These are phyloP conservation scores for Anguilla anguilla DNA, from an alignment of 2,797 vertebrate species.

Conservation along the genomic window DNA sequence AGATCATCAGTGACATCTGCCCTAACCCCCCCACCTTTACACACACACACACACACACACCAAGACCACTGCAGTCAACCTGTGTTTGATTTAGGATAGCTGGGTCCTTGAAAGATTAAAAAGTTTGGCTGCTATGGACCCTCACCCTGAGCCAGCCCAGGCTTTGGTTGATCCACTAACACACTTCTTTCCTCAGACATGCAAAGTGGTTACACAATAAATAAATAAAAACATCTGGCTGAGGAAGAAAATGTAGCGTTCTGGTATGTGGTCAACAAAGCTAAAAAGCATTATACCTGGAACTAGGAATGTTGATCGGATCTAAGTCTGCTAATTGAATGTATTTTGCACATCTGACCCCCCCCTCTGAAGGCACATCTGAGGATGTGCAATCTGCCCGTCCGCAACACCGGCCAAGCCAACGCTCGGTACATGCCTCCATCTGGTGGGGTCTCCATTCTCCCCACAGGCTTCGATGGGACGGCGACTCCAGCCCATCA, in stretches of 20 bases:
- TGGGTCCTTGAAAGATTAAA: no score
- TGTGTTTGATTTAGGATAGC: no score
- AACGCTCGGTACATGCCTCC: slow-evolving; percentile 98
- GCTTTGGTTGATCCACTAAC: no score
- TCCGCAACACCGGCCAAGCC: slow-evolving; percentile 84
- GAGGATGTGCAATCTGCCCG: slow-evolving; percentile 90
- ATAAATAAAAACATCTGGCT: neutral
- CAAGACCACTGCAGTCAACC: no score
- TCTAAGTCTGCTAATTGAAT: neutral
- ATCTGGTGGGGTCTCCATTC: slow-evolving; percentile 80
- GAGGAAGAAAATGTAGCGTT: neutral
- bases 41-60: no score
- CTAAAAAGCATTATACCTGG: neutral
- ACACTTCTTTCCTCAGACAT: neutral
- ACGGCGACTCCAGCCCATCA: slow-evolving; percentile 66
- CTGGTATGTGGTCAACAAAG: neutral
- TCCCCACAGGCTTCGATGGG: slow-evolving; percentile 69
- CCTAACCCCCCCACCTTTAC: no score
- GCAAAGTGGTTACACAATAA: neutral
- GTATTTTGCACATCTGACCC: neutral
- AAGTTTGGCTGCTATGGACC: no score
- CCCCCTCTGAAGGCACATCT: slow-evolving; percentile 85
- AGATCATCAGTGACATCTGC: no score
- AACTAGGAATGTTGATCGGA: neutral
- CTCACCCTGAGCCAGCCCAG: no score